Base-by-base conservation (phyloP, 1,140 invertebrate species). In the Drosophila pseudoobscura region DNA sequence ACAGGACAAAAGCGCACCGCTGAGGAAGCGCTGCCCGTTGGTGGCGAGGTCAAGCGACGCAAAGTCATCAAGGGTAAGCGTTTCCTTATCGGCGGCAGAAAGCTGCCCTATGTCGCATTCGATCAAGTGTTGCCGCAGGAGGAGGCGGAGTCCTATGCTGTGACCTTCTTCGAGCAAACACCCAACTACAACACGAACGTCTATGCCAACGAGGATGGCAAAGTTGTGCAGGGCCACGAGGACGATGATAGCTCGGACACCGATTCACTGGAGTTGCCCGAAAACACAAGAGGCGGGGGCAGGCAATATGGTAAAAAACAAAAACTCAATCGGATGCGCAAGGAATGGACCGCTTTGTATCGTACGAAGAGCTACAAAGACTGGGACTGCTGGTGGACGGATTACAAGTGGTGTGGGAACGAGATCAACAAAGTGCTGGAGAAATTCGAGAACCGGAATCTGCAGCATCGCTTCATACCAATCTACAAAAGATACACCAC, bases 351-450 rank as follows among this genome's bases (percentile, higher is more conserved):
- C 0, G 52, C 39, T 7, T 0, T 63, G 0, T 87, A 85, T 35
- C 44, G 24, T 1, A 6, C 20, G 0, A 66, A 63, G 3, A 77
- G 80, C 5, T 85, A 77, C 56, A 74, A 68, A 3, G 60, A 68
- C 13, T 85, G 80, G 80, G 29, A 5, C 0, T 7, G 6, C 1
- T 85, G 80, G 80, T 85, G 80, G 80, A 54, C 2, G 11, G 60
- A 66, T 9, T 87, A 45, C 51, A 85, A 85, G 60, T 87, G 82
- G 77, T 77, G 82, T 51, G 80, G 75, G 26, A 9, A 0, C 1
- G 69, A 74, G 24, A 66, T 85, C 17, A 63, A 78, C 49, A 70
- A 65, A 3, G 22, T 75, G n/a, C 57, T 85, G 0, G 44, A 54
- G 6, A 50, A 46, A 22, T 54, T 64, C 15, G 51, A 39, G 0